Conservation (phyloP, 2,113 vertebrate genomes). For the Platysteira castanea region DNA sequence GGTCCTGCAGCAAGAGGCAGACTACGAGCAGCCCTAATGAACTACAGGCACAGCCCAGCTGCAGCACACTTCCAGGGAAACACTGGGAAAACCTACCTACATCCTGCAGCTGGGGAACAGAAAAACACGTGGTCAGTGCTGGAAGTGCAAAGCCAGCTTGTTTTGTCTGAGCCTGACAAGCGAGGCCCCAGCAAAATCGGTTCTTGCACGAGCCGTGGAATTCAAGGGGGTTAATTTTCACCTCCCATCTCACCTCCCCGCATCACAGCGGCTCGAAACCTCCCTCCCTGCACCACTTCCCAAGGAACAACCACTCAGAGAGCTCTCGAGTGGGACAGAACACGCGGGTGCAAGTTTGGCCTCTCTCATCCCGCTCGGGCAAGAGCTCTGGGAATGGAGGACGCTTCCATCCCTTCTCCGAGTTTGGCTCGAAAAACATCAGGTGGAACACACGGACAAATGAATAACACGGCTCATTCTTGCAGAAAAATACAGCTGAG, state of each 20-base stretch:
- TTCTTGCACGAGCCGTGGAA: rapidly evolving
- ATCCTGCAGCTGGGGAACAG: background rate
- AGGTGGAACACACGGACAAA: too few species aligned
- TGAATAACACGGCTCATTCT: background rate
- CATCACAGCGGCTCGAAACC: rapidly evolving
- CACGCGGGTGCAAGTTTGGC: rapidly evolving
- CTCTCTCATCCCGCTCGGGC: rapidly evolving
- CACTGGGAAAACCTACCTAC: background rate
- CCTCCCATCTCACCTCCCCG: background rate
- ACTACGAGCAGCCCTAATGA: background rate
- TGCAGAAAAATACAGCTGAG: background rate
- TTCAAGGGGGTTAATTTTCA: background rate
- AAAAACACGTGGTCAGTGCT: background rate
- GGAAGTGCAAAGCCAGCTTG: background rate
- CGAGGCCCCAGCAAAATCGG: background rate
- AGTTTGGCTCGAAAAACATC: rapidly evolving
- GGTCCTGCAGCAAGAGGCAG: background rate
- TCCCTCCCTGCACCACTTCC: background rate
- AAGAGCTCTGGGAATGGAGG: background rate
- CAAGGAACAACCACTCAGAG: background rate
- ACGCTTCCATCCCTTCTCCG: background rate
- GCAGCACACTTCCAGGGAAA: background rate
- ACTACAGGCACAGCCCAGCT: background rate
- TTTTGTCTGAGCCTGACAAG: background rate
- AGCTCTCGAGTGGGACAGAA: background rate